Evolutionary conservation across 2,888 invertebrate species (phyloP), one percentile per base, ranked within the genome.

Genomic region (Plagodis dolabraria): DNA sequence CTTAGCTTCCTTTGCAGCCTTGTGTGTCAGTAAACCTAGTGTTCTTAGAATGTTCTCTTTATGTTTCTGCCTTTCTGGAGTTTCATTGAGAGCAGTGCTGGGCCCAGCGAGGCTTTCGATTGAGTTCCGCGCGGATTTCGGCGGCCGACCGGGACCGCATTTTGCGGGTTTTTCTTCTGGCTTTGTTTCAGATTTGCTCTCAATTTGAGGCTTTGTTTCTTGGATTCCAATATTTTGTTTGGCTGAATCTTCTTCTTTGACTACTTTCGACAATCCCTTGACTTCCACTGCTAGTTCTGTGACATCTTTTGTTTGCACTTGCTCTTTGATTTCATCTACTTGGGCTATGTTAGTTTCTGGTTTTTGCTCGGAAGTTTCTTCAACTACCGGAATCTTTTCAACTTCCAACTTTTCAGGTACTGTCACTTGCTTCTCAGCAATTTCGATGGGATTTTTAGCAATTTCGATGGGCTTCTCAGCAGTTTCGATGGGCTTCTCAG

Each of bases 31-130:
- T 47, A 97, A 80, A 0, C 97, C 97, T 38, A 97, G 86, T 7
- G 96, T 95, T 73, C 96, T 93, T 2, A 97, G 82, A 47, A 97
- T 95, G 50, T 94, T 95, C 71, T 96, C 96, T 75, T 97, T 97
- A 45, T 94, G 93, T 47, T 94, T 94, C 58, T 95, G 94, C 60
- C 94, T 94, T 67, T 95, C 95, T 0, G 95, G 95, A 0, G 95
- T 94, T 68, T 95, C 93, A 35, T 76, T 77, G 5, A 92, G 67
- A 0, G 76, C 73, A 59, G 79, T 86, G 67, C 92, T 92, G 0
- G 92, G 89, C 0, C 92, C 92, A 0, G 91, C 79, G 47, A 79
- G 77, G 60, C 67, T 77, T 66, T 86, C 87, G 0, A 80, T 77
- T 0, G 87, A 87, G 55, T 79, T 83, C 9, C 88, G 78, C 34